Evolutionary conservation across 2,113 vertebrate species (phyloP).

Genomic region (Aythya baeri): DNA sequence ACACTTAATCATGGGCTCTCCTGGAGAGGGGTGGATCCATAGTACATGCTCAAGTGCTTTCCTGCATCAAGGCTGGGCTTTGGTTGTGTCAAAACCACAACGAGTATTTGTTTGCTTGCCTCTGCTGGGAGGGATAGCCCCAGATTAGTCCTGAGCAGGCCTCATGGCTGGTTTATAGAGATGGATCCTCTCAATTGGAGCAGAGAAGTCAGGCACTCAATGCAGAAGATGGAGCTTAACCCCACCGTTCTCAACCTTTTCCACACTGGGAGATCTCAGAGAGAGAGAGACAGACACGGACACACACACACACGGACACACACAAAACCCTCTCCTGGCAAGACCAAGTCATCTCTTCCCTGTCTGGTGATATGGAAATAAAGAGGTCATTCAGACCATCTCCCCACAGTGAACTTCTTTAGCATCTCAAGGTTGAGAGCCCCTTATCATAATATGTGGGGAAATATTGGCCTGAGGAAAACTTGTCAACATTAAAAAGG

Average conservation of each 20-base stretch:
- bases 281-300: conserved; percentile 56
- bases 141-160: conserved; percentile 48
- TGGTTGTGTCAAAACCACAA: conserved; percentile 47
- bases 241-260: conserved; percentile 61
- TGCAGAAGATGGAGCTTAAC: conserved; percentile 59
- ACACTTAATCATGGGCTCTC: conserved; percentile 31
- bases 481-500: neutral
- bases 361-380: conserved; percentile 51
- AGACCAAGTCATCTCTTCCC: conserved; percentile 2
- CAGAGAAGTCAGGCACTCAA: conserved; percentile 53
- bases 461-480: neutral
- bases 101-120: conserved; percentile 54
- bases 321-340: conserved; percentile 30
- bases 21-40: conserved; percentile 10
- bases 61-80: conserved; percentile 45
- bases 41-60: conserved; percentile 67
- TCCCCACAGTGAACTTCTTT: neutral
- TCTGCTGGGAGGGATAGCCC: conserved; percentile 50
- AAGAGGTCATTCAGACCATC: conserved; percentile 61
- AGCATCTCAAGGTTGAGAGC: neutral
- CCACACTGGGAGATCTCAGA: conserved; percentile 57
- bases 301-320: neutral
- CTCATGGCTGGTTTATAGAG: conserved; percentile 26
- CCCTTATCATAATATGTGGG: neutral
- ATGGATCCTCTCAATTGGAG: conserved; percentile 55